Evolutionary conservation across 53 echinoderm and acorn worm species (phyloP), one percentile per base, ranked within the genome.

Genomic region (Henricia sp.): DNA sequence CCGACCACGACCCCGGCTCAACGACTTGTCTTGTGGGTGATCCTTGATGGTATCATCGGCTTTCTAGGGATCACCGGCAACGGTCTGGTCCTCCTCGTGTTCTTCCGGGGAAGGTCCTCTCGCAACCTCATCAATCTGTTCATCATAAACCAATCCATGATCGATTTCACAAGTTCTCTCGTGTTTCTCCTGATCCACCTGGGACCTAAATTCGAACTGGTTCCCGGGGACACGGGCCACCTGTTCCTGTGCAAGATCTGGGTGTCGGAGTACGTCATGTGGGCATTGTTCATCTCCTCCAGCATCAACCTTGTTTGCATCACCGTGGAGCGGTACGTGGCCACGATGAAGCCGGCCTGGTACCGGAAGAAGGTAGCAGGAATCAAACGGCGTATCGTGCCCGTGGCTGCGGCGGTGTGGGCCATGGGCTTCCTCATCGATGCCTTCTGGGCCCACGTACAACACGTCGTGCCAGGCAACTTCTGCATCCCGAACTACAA

Each of bases 61-160:
- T 68, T 66, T 11, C 83, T 93, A 10, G 95, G 95, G 36, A 28
- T 95, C 23, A 6, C 77, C 6, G 95, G 95, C n/a, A 95, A 95
- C 56, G 88, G 82, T 21, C 24, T 95, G 23, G 95, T 95, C 12
- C 84, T 93, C 2, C 65, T 91, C 17, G 95, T 95, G 1, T 95
- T 95, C 69, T 86, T 93, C 44, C 77, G 85, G 21, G 67, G 72
- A 43, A 95, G 89, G 60, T 88, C 95, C 0, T 84, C 92, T 17
- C 86, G 95, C 34, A 91, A 84, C 76, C 82, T 95, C 52, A 86
- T 93, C 71, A 93, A 95, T 62, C 77, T 93, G 28, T 93, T 93
- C 84, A 95, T 95, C 84, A 93, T 95, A 11, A 95, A 95, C 60
- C 95, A 95, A 42, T 91, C 95, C 16, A 32, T 95, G 44, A 95